Conservation (phyloP, 2,797 vertebrate genomes). For the Enteromius viviparus region DNA sequence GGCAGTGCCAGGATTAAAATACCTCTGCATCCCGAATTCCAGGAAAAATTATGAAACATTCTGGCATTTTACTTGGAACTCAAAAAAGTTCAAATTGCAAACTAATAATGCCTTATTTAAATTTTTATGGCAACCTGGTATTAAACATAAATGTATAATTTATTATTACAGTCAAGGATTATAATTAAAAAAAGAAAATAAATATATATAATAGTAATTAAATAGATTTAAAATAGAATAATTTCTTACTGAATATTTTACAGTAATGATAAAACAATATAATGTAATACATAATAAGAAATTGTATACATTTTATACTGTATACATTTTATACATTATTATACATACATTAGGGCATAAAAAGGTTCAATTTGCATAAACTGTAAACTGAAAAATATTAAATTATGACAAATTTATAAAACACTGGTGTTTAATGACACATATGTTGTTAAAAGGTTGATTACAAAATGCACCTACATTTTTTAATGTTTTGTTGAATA, state of each 20-base stretch:
- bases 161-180: neutral
- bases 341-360: neutral
- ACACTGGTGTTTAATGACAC: neutral
- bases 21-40: constrained; percentile 1
- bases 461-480: too few species aligned
- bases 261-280: neutral
- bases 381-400: neutral
- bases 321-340: neutral
- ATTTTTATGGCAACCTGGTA: neutral
- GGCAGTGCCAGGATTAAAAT: constrained; percentile 25
- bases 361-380: neutral
- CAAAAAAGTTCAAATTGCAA: neutral
- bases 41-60: neutral
- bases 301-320: neutral
- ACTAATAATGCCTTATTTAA: neutral
- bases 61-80: neutral
- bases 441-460: too few species aligned
- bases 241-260: neutral
- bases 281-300: neutral
- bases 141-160: neutral
- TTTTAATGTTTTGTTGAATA: too few species aligned
- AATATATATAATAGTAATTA: too few species aligned
- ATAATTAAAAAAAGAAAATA: neutral
- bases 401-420: neutral
- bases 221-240: neutral